Percentiles rank a stretch among this genome's conserved stretches.
These are phyloP conservation scores for Leistus spinibarbis DNA, from an alignment of 2,888 invertebrate genomes.

Conservation along the genomic window DNA sequence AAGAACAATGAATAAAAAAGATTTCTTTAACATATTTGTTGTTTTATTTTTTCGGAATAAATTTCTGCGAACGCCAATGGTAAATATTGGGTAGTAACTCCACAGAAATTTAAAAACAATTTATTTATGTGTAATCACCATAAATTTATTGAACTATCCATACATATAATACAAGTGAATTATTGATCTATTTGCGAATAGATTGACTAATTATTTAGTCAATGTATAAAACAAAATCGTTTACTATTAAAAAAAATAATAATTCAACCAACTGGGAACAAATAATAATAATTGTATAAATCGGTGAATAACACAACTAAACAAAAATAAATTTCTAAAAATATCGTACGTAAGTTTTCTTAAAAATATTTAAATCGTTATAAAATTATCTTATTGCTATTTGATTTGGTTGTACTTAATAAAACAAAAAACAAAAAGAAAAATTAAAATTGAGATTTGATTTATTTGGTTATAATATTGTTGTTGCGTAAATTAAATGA, in stretches of 20 bases:
- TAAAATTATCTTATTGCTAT: neutral
- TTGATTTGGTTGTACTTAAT: neutral
- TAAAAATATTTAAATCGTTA: constrained; percentile 1
- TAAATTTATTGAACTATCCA: neutral
- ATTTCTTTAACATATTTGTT: too few species aligned
- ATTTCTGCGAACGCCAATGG: too few species aligned
- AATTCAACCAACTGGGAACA: neutral
- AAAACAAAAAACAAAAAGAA: too few species aligned
- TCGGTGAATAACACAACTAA: neutral
- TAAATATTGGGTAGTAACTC: too few species aligned
- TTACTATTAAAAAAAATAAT: neutral
- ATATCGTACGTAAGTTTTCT: neutral
- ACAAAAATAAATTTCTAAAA: neutral
- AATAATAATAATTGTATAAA: neutral
- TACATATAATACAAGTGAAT: neutral
- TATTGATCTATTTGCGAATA: neutral
- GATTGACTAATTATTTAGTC: neutral
- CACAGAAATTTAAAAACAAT: neutral
- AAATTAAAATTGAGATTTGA: neutral
- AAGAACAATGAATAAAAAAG: too few species aligned
- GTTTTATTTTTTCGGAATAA: neutral
- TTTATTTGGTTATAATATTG: constrained; percentile 18
- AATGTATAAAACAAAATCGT: neutral
- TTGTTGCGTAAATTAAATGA: constrained; percentile 32
- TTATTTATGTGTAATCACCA: neutral